Evolutionary conservation across 2,113 vertebrate species (phyloP).

Genomic region (Crotophaga sulcirostris): DNA sequence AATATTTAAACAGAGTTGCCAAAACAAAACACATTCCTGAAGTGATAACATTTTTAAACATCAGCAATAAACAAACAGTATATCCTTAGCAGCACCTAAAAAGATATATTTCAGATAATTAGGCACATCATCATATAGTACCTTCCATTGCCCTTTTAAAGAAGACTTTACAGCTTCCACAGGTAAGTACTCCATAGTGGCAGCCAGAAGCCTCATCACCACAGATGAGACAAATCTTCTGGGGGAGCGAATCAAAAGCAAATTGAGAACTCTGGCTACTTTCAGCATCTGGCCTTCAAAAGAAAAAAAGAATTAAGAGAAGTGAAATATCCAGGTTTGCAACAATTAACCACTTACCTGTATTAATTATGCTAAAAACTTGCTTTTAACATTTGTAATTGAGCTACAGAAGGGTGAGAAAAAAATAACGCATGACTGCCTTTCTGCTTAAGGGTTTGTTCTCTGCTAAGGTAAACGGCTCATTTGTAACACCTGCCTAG

Average conservation of each 20-base stretch:
- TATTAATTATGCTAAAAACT: neutral
- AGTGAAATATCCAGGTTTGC: neutral
- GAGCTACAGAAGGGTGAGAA: neutral
- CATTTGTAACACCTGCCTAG: neutral
- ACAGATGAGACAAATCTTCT: conserved; percentile 94
- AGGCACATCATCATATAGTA: conserved; percentile 63
- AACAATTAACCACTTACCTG: neutral
- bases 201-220: conserved; percentile 96
- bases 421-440: neutral
- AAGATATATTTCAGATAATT: neutral
- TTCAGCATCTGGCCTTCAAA: conserved; percentile 76
- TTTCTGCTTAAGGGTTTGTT: neutral
- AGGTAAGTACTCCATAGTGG: conserved; percentile 96
- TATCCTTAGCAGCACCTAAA: neutral
- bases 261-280: conserved; percentile 75
- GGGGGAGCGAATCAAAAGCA: conserved; percentile 83
- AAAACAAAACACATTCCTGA: neutral
- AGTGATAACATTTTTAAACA: neutral
- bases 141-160: conserved; percentile 99
- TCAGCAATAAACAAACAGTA: neutral
- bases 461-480: neutral
- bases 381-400: neutral
- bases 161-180: conserved; percentile 98
- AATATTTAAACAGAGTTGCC: neutral
- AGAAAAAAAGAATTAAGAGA: conserved; percentile 39